Conservation (phyloP, 2,888 invertebrate species). For the Catocala sponsa region DNA sequence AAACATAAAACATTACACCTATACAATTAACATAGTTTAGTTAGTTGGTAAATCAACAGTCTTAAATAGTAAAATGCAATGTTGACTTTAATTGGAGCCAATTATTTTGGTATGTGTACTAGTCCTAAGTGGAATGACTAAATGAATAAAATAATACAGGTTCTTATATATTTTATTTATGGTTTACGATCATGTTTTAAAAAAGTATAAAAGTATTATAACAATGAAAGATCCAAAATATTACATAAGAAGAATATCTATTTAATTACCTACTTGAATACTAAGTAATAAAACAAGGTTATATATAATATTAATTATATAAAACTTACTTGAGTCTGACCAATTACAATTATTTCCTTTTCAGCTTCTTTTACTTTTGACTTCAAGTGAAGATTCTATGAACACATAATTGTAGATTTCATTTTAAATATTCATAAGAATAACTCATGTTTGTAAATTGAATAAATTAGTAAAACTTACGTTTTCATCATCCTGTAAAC, state of each 20-base stretch:
- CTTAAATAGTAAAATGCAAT: too few species aligned
- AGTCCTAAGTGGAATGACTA: too few species aligned
- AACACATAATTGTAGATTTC: slow-evolving; percentile 31
- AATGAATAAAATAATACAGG: too few species aligned
- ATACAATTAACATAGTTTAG: too few species aligned
- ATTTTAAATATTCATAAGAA: background rate
- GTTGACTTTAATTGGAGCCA: too few species aligned
- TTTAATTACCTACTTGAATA: background rate
- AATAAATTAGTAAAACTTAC: slow-evolving; percentile 68
- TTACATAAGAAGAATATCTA: background rate
- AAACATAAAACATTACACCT: too few species aligned
- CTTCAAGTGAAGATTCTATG: slow-evolving; percentile 86
- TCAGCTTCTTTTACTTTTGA: slow-evolving; percentile 88
- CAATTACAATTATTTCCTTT: slow-evolving; percentile 87
- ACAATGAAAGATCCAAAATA: background rate
- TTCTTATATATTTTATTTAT: too few species aligned
- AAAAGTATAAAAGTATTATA: background rate
- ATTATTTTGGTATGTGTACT: too few species aligned
- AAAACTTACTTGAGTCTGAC: slow-evolving; percentile 87
- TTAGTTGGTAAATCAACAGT: too few species aligned
- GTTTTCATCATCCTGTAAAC: slow-evolving; percentile 86
- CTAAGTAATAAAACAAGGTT: background rate
- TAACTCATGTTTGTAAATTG: background rate
- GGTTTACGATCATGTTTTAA: too few species aligned
- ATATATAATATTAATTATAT: slow-evolving; percentile 9